Base-by-base conservation (phyloP, 2,113 vertebrate species). In the Forbesichthys papilliferus region DNA sequence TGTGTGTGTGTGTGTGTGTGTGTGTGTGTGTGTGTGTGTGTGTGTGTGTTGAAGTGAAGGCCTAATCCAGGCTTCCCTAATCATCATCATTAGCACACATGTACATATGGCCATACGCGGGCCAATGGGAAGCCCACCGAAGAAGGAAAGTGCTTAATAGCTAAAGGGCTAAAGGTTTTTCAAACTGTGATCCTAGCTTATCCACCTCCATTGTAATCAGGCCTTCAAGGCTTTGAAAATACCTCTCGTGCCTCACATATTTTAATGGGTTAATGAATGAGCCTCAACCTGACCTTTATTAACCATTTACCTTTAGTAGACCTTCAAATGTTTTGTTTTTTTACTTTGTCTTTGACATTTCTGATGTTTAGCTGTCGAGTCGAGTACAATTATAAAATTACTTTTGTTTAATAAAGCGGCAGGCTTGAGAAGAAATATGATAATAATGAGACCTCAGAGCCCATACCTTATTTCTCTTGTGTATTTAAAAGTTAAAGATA, bases 41-140 rank as follows among this genome's bases (percentile, higher is more conserved):
- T 64, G 54, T 46, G 64, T 86, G 76, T 86, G 85, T 79, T 80
- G 66, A 84, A 83, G 36, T 77, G 18, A 54, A 81, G 82, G 61
- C 66, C 49, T 82, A 87, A 90, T 89, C 83, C 81, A 80, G 73
- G 75, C 71, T 77, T 69, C 33, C 60, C 14, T 88, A 90, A 90
- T 91, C 75, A 87, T 73, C 84, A 85, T 88, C 87, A 85, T 91
- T 87, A 84, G 84, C 74, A 62, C 71, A 72, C 64, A 68, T 67
- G 78, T 78, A 75, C 70, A 73, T 42, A 55, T 42, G 48, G 66
- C 48, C 68, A 52, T 51, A 64, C 68, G 51, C 27, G 54, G 58
- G 51, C 42, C 47, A 59, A 74, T 34, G 12, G 59, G 58, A 64
- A 69, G 62, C 61, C 12, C 49, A 48, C n/a, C 33, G 11, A 36